Conservation (phyloP, 23 tunicate species). For the Pegea sp. region DNA sequence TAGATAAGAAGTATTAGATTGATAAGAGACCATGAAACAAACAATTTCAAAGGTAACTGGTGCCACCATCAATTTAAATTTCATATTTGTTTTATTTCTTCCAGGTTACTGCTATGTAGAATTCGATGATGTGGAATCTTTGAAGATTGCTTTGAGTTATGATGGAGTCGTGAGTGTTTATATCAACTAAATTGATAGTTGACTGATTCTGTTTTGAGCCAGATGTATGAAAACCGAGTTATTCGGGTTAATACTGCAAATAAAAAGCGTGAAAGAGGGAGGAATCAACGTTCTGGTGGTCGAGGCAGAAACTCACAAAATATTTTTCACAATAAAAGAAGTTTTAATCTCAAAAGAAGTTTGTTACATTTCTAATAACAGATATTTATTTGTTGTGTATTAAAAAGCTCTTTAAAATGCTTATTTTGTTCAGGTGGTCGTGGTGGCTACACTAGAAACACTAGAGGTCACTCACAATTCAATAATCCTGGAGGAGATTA, state of each 20-base stretch:
- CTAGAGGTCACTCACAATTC: no score
- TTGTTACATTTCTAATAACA: no score
- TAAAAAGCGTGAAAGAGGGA: constrained; percentile 33
- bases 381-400: no score
- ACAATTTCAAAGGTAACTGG: constrained; percentile 75
- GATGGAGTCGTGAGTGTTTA: constrained; percentile 86
- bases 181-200: no score
- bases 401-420: no score
- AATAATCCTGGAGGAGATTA: no score
- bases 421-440: no score
- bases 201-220: no score
- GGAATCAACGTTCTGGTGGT: constrained; percentile 25
- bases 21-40: constrained; percentile 91
- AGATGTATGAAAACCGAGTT: constrained; percentile 43
- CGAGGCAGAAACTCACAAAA: no score
- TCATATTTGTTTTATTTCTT: not conserved
- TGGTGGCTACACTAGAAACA: constrained; percentile 13
- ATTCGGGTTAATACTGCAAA: constrained; percentile 90
- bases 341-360: no score
- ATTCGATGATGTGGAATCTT: constrained; percentile 57
- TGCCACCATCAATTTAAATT: no score
- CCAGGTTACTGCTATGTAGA: constrained; percentile 97
- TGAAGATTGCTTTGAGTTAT: constrained; percentile 54
- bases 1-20: constrained; percentile 63
- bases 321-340: no score